These are phyloP conservation scores for Plutomurus gul DNA, from an alignment of 1,140 invertebrate genomes.

Conservation along the genomic window DNA sequence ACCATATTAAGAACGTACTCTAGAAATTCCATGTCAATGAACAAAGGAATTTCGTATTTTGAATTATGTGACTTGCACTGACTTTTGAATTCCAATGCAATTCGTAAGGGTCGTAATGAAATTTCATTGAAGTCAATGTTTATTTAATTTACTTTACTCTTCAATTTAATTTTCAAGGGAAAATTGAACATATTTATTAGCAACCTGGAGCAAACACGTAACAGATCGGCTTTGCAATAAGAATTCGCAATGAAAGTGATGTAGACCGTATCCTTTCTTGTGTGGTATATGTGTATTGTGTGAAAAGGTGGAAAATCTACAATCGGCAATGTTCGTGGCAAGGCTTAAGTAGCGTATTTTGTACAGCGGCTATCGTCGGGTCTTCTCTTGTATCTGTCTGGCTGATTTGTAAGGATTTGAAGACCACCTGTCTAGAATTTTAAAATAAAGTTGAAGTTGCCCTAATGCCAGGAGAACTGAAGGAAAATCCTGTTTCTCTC, in stretches of 20 bases:
- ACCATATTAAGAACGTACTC: too few species aligned
- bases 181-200: background rate
- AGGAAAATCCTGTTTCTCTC: background rate
- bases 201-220: background rate
- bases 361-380: too few species aligned
- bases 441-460: constrained; percentile 10
- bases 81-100: too few species aligned
- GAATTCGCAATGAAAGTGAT: background rate
- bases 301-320: too few species aligned
- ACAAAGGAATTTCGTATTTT: too few species aligned
- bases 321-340: too few species aligned
- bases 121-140: background rate
- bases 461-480: background rate
- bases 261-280: too few species aligned
- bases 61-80: too few species aligned
- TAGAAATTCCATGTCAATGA: too few species aligned
- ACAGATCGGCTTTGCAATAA: background rate
- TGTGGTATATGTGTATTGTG: too few species aligned
- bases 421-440: constrained; percentile 12
- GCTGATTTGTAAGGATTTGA: background rate
- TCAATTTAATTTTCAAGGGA: background rate
- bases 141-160: background rate
- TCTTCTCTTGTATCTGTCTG: background rate
- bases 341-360: too few species aligned
- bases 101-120: background rate